phyloP scores from a whole-genome alignment of 2,888 invertebrate genomes.

The Drosophila ochracea region DNA sequence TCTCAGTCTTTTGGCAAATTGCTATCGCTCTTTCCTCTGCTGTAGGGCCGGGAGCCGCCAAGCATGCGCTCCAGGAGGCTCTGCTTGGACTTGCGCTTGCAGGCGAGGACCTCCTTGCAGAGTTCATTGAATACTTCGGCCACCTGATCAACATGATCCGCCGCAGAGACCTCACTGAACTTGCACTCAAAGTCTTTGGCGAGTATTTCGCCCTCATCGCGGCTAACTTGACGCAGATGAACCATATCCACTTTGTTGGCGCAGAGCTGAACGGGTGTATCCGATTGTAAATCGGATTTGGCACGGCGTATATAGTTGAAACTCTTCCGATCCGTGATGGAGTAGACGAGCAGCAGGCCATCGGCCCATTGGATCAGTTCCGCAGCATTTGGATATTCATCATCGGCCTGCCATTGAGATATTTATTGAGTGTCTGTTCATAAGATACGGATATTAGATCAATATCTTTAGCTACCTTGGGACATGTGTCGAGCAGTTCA shows the following conservation, averaged over 20 bases:
- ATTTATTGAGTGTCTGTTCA: neutral
- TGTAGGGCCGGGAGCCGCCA: conserved; percentile 91
- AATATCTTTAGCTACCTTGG: conserved; percentile 75
- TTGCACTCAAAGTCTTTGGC: conserved; percentile 95
- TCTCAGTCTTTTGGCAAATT: conserved; percentile 92
- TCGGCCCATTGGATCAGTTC: conserved; percentile 96
- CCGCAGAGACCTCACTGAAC: conserved; percentile 95
- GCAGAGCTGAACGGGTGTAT: conserved; percentile 93
- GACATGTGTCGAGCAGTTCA: conserved; percentile 96
- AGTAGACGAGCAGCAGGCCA: conserved; percentile 94
- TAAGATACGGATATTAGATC: neutral
- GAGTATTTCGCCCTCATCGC: conserved; percentile 94
- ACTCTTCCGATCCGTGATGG: conserved; percentile 94
- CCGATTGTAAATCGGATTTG: conserved; percentile 89
- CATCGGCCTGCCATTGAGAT: conserved; percentile 86
- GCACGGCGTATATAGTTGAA: conserved; percentile 93
- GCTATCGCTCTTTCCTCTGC: conserved; percentile 94
- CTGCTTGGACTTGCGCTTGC: conserved; percentile 93
- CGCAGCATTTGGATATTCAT: conserved; percentile 89
- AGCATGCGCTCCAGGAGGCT: conserved; percentile 93
- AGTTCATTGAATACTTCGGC: conserved; percentile 94
- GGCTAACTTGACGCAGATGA: conserved; percentile 94
- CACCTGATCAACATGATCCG: conserved; percentile 94
- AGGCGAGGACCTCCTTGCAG: conserved; percentile 92
- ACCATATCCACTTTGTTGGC: conserved; percentile 97